Conservation (phyloP, 2,113 vertebrate genomes). For the Copsychus sechellarum region DNA sequence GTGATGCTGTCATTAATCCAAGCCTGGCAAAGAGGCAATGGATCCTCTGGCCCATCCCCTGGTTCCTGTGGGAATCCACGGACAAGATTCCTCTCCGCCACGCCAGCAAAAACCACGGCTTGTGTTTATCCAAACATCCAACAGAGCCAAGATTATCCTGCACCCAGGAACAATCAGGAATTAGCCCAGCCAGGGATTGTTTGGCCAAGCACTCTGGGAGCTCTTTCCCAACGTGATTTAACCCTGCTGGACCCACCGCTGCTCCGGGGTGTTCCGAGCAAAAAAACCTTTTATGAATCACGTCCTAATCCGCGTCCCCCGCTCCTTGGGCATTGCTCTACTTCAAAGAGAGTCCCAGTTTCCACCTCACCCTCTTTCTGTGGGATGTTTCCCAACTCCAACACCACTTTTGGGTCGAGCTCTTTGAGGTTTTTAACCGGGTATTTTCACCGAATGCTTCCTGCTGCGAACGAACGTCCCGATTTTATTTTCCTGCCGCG, state of each 20-base stretch:
- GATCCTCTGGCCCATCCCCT: background rate
- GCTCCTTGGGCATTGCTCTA: background rate
- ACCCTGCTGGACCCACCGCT: background rate
- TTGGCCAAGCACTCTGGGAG: background rate
- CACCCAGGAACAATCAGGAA: background rate
- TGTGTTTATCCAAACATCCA: background rate
- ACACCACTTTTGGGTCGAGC: background rate
- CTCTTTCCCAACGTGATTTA: background rate
- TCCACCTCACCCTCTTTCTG: constrained; percentile 54
- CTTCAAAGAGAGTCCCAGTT: constrained; percentile 44
- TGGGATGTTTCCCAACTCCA: background rate
- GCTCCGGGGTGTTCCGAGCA: background rate
- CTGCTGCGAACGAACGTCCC: background rate
- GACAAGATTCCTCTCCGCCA: background rate
- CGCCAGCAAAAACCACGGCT: background rate
- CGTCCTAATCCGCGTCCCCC: constrained; percentile 46
- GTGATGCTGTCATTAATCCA: background rate
- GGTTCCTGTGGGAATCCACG: background rate
- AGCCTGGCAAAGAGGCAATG: background rate
- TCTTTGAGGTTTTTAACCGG: background rate
- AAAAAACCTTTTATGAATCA: constrained; percentile 46
- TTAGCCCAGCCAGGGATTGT: background rate
- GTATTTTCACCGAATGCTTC: background rate
- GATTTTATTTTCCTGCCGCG: fast-evolving
- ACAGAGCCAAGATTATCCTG: background rate